Evolutionary conservation across 2,888 invertebrate species (phyloP).

Genomic region (Zonitis immaculata): DNA sequence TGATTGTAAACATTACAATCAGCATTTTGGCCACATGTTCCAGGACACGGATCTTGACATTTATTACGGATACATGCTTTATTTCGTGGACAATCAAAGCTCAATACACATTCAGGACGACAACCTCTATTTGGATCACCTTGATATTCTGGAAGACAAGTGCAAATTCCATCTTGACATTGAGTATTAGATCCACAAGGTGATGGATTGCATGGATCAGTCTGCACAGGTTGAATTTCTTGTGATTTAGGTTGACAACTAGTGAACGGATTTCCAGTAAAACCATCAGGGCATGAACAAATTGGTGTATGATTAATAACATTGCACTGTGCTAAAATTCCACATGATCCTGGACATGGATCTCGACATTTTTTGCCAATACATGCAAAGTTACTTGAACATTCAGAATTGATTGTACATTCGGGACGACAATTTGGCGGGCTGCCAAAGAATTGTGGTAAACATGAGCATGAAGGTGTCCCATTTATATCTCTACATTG

Average conservation of each 20-base stretch:
- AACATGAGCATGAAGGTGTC: constrained; percentile 61
- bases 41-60: constrained; percentile 63
- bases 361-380: constrained; percentile 71
- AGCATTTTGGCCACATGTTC: constrained; percentile 63
- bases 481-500: constrained; percentile 54
- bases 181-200: constrained; percentile 65
- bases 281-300: constrained; percentile 59
- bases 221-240: constrained; percentile 43
- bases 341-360: constrained; percentile 78
- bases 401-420: constrained; percentile 70
- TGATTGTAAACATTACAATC: constrained; percentile 66
- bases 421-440: constrained; percentile 65
- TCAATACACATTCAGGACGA: constrained; percentile 63
- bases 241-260: constrained; percentile 44
- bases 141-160: constrained; percentile 56
- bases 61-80: constrained; percentile 62
- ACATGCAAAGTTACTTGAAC: constrained; percentile 67
- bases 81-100: constrained; percentile 58
- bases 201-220: constrained; percentile 68
- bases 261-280: constrained; percentile 56
- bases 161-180: constrained; percentile 60
- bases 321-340: constrained; percentile 66
- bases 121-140: constrained; percentile 64
- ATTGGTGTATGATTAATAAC: constrained; percentile 73
- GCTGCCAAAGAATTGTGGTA: constrained; percentile 64